Evolutionary conservation across 2,888 invertebrate genomes (phyloP).

Genomic region (Entomobrya proxima): DNA sequence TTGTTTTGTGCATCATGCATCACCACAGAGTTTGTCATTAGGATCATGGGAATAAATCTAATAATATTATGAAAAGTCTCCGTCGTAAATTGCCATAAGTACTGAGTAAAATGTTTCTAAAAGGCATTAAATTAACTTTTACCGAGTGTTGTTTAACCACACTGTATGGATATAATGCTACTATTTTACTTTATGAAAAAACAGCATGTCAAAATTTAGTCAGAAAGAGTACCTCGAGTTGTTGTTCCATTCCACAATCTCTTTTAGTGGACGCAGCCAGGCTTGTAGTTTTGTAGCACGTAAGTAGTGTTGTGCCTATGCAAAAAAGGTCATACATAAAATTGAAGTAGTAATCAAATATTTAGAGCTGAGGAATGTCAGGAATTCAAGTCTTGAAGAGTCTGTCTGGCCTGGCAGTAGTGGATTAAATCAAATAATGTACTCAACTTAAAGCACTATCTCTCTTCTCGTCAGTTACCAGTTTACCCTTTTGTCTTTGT

Average conservation of each 20-base stretch:
- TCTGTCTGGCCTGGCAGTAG: slow-evolving; percentile 64
- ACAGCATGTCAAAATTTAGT: slow-evolving; percentile 8
- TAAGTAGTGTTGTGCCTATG: slow-evolving; percentile 42
- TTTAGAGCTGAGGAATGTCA: slow-evolving; percentile 67
- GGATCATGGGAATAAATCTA: too few relatives aligned
- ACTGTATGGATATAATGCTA: slow-evolving; percentile 11
- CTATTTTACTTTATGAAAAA: background rate
- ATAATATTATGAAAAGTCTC: too few relatives aligned
- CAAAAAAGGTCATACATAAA: slow-evolving; percentile 63
- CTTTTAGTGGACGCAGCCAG: slow-evolving; percentile 37
- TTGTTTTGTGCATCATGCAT: too few relatives aligned
- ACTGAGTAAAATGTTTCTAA: too few relatives aligned
- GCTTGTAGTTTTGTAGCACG: background rate
- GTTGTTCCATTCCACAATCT: slow-evolving; percentile 41
- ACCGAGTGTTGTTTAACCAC: background rate
- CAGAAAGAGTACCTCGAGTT: background rate
- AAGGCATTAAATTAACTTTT: background rate
- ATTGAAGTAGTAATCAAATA: slow-evolving; percentile 67
- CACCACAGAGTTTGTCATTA: too few relatives aligned
- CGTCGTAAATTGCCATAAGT: too few relatives aligned
- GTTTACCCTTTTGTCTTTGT: slow-evolving; percentile 39
- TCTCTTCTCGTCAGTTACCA: slow-evolving; percentile 45
- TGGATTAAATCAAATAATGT: slow-evolving; percentile 68
- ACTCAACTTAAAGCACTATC: too few relatives aligned
- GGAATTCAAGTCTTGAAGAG: slow-evolving; percentile 65